Conservation (phyloP, 1,140 invertebrate species). For the Phocides pigmalion region DNA sequence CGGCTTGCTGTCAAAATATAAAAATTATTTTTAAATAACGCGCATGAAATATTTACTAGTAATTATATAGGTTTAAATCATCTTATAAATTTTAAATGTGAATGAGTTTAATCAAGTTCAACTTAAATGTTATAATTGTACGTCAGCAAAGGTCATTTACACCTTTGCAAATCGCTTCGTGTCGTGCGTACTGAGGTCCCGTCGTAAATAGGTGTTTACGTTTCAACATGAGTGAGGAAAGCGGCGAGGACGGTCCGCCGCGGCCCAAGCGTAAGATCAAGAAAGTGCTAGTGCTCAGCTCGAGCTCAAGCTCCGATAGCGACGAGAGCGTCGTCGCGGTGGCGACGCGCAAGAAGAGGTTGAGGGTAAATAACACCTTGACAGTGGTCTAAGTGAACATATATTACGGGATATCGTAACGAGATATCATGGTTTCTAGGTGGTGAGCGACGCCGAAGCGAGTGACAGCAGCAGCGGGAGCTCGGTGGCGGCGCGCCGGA, state of each 20-base stretch:
- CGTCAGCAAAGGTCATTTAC: conserved; percentile 72
- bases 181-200: conserved; percentile 63
- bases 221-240: conserved; percentile 71
- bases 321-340: conserved; percentile 60
- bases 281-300: conserved; percentile 58
- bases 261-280: conserved; percentile 64
- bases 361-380: conserved; percentile 60
- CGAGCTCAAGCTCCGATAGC: conserved; percentile 68
- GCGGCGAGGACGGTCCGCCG: conserved; percentile 63
- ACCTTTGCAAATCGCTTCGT: conserved; percentile 77
- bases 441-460: conserved; percentile 63
- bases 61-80: conserved; percentile 49
- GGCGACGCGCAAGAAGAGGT: conserved; percentile 67
- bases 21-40: conserved; percentile 65
- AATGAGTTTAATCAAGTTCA: conserved; percentile 56
- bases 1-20: conserved; percentile 82
- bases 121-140: conserved; percentile 52
- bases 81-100: conserved; percentile 51
- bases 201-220: conserved; percentile 53
- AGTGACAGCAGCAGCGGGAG: conserved; percentile 66
- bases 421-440: conserved; percentile 49
- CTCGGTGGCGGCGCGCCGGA: conserved; percentile 54
- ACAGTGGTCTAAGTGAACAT: not conserved
- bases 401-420: not conserved
- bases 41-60: conserved; percentile 56